Base-by-base conservation (phyloP, 1,140 invertebrate genomes). In the Campoletis sonorensis region DNA sequence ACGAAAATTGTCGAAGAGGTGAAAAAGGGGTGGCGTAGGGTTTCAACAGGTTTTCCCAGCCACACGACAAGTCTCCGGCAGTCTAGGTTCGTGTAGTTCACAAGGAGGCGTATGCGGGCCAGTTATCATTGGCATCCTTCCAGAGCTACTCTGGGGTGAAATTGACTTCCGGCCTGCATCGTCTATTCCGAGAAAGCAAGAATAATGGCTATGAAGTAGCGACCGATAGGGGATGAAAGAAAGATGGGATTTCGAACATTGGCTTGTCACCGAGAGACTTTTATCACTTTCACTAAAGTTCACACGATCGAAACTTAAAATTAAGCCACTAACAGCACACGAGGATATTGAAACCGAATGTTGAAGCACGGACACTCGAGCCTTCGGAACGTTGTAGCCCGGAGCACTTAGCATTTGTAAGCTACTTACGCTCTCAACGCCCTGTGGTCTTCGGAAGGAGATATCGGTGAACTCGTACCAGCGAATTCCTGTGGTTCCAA, bases 81-180 rank as follows among this genome's bases (percentile, higher is more conserved):
- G 26, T 77, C 27, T 4, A 70, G 67, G 18, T 13, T n/a, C 45
- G 26, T 75, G 45, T 58, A 49, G 49, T 40, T n/a, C 15, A 26
- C n/a, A 16, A 75, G 72, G 2, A 54, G 23, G 72, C 10, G 45
- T 33, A 70, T 70, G 72, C 72, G 45, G 45, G 72, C 49, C 21
- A 27, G 21, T 40, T 61, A 61, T 77, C 73, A 27, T 78, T 78
- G 76, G 76, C 76, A 78, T 67, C 61, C 76, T 61, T 78, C 76
- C 76, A 78, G 76, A 33, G 67, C 37, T 27, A 77, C 54, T 77
- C 11, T 16, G 26, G 58, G 18, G 30, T 21, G 33, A 78, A 78
- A 78, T 78, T 61, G 76, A 78, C 76, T 78, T 78, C 61, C 58
- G 58, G 58, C 26, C 58, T 67, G 37, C 33, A 78, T 64, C 58